A percentile compares a stretch with the other conserved stretches of the same genome.
phyloP scores from a whole-genome alignment of 2,797 vertebrate species.

The Gymnoscopelus microlampas region DNA sequence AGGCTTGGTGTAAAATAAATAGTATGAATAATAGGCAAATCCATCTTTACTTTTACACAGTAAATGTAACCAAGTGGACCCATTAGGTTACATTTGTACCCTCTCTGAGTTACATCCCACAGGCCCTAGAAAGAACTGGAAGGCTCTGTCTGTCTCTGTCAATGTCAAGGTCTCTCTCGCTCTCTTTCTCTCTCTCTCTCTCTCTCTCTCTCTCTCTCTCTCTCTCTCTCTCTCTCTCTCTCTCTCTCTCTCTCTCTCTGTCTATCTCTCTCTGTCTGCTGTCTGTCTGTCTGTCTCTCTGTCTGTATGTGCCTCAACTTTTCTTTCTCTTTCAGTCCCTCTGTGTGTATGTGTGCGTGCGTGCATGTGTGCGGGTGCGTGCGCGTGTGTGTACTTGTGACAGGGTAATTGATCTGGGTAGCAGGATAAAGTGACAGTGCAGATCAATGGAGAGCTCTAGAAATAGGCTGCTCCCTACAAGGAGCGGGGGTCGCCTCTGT shows the following conservation, averaged over 20 bases:
- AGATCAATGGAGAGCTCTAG: conserved; percentile 75
- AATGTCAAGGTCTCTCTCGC: background rate
- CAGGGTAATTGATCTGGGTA: conserved; percentile 60
- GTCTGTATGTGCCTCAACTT: too few species aligned
- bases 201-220: background rate
- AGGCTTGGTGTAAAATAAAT: too few species aligned
- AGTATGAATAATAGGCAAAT: too few species aligned
- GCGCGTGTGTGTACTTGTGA: conserved; percentile 29
- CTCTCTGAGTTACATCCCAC: conserved; percentile 11
- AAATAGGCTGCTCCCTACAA: conserved; percentile 79
- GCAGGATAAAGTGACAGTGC: conserved; percentile 65
- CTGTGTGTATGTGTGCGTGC: background rate
- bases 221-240: background rate
- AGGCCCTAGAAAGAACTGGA: conserved; percentile 15
- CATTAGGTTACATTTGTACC: background rate
- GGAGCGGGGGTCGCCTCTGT: conserved; percentile 70
- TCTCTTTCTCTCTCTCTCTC: background rate
- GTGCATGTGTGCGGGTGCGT: background rate
- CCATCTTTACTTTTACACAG: too few species aligned
- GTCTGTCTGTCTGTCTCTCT: too few species aligned
- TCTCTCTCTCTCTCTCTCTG: too few species aligned
- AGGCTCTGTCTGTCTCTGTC: conserved; percentile 17
- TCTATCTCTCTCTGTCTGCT: background rate
- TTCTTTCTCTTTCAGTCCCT: too few species aligned
- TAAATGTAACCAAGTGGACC: too few species aligned